phyloP scores from a whole-genome alignment of 2,113 vertebrate genomes.

The Sander lucioperca region DNA sequence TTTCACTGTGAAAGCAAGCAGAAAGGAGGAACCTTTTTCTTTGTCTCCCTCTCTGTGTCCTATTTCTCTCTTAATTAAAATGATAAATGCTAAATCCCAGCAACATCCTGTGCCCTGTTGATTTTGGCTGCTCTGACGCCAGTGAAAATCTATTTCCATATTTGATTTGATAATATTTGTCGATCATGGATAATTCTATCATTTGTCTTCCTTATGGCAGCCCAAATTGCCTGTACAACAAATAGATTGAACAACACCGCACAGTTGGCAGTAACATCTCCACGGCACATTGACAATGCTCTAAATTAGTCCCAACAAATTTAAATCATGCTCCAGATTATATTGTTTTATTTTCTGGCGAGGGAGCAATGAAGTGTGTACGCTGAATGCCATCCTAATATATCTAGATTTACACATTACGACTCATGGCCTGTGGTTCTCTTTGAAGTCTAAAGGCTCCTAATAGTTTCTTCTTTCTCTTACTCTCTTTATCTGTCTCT shows the following conservation, averaged over 20 bases:
- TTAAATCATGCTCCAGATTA: conserved; percentile 43
- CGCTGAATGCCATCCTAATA: conserved; percentile 19
- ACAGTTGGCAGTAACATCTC: conserved; percentile 49
- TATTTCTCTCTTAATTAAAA: conserved; percentile 64
- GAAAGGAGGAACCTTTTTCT: conserved; percentile 17
- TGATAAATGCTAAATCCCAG: conserved; percentile 58
- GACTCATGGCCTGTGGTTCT: conserved; percentile 15
- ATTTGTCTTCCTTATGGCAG: conserved; percentile 73
- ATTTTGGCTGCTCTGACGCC: conserved; percentile 44
- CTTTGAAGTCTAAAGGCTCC: conserved; percentile 43
- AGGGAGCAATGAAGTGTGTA: conserved; percentile 37
- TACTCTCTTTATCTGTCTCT: conserved; percentile 21
- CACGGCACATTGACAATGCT: conserved; percentile 51
- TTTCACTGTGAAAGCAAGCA: conserved; percentile 37
- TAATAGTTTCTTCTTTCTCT: not conserved
- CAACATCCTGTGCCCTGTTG: conserved; percentile 45
- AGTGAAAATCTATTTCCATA: conserved; percentile 62
- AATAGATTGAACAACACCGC: conserved; percentile 56
- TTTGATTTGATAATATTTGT: conserved; percentile 75
- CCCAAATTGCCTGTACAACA: conserved; percentile 61
- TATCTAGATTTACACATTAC: conserved; percentile 44
- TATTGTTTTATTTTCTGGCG: conserved; percentile 40
- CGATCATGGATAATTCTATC: conserved; percentile 70
- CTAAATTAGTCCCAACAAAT: conserved; percentile 58
- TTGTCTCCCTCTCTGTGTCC: conserved; percentile 24